Conservation (phyloP, 2,888 invertebrate genomes). For the Clusia tigrina region DNA sequence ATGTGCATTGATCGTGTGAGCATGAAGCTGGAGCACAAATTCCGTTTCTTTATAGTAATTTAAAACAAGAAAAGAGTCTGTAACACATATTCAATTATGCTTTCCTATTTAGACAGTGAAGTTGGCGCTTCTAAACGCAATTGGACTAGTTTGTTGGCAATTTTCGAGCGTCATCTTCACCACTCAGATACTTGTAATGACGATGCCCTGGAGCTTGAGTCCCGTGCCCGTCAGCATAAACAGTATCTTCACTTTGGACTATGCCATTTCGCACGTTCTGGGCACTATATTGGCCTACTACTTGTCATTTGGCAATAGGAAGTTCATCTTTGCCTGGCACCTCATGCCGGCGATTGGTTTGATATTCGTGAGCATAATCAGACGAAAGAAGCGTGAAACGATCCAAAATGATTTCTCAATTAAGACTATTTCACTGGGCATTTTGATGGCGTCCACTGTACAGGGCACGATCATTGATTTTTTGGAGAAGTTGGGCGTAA, state of each 20-base stretch:
- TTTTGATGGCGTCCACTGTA: constrained; percentile 52
- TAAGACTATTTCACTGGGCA: constrained; percentile 51
- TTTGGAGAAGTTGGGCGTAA: constrained; percentile 51
- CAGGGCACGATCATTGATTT: constrained; percentile 56
- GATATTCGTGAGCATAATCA: constrained; percentile 49
- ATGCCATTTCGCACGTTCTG: constrained; percentile 57
- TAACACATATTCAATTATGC: background rate
- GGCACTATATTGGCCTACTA: constrained; percentile 56
- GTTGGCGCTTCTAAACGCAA: constrained; percentile 56
- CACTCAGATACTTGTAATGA: constrained; percentile 78
- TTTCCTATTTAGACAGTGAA: constrained; percentile 49
- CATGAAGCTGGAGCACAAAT: constrained; percentile 45
- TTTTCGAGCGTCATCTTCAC: constrained; percentile 85
- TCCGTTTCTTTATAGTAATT: constrained; percentile 43
- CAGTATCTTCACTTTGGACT: constrained; percentile 57
- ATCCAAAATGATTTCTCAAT: constrained; percentile 45
- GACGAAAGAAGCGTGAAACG: constrained; percentile 41
- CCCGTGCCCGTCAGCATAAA: constrained; percentile 66
- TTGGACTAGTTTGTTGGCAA: constrained; percentile 72
- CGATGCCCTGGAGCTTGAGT: constrained; percentile 72
- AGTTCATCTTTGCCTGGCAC: constrained; percentile 60
- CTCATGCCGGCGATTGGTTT: constrained; percentile 56
- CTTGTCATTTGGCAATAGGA: constrained; percentile 57
- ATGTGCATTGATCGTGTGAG: constrained; percentile 65
- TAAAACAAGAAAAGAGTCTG: background rate